A percentile compares a stretch with the other conserved stretches of the same genome.
These are phyloP conservation scores for Spatulosminthurus flaviceps DNA, from an alignment of 2,888 invertebrate genomes.

Conservation along the genomic window DNA sequence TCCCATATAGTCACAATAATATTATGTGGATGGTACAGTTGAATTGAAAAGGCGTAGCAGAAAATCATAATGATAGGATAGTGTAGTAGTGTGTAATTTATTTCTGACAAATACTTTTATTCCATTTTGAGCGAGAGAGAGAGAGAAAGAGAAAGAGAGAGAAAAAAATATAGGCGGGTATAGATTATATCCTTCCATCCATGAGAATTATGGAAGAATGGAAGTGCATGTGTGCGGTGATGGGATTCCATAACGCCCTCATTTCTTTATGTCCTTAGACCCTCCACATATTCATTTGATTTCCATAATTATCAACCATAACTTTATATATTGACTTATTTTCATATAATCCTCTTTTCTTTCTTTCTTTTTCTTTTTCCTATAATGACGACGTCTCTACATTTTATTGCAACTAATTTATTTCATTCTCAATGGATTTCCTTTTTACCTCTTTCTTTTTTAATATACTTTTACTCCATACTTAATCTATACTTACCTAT, in stretches of 20 bases:
- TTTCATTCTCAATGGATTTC: too few species aligned
- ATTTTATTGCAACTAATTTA: constrained; percentile 22
- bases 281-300: constrained; percentile 15
- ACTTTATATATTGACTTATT: background rate
- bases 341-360: background rate
- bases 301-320: constrained; percentile 2
- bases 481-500: too few species aligned
- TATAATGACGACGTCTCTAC: too few species aligned
- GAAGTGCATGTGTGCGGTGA: constrained; percentile 16
- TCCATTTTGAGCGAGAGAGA: too few species aligned
- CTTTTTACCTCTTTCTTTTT: background rate
- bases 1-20: constrained; percentile 8
- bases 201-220: too few species aligned
- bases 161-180: constrained; percentile 21
- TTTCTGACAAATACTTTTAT: constrained; percentile 20
- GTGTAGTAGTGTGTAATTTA: constrained; percentile 24
- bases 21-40: constrained; percentile 15
- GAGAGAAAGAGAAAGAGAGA: too few species aligned
- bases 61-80: constrained; percentile 18
- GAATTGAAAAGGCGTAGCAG: constrained; percentile 27
- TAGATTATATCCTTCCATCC: background rate
- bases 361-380: background rate
- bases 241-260: constrained; percentile 24
- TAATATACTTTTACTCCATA: background rate
- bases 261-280: background rate